Evolutionary conservation across 2,888 invertebrate genomes (phyloP), one percentile per base, ranked within the genome.

Genomic region (Furcula furcula): DNA sequence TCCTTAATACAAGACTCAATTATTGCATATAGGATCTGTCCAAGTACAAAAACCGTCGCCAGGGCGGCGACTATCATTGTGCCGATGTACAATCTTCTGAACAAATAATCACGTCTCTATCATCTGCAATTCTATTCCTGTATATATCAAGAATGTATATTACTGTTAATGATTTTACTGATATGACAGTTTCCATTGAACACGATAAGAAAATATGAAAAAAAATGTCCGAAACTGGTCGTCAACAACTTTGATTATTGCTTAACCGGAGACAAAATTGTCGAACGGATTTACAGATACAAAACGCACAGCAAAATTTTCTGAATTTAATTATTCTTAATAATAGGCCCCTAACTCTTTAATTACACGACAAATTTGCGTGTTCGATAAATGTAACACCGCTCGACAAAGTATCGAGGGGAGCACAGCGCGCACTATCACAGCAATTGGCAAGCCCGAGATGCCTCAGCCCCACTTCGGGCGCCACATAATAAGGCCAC

Each of bases 401-500:
- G 63, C 64, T 62, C 64, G 56, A 41, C 30, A 48, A 45, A 66
- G 77, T 69, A 55, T 67, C 54, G 72, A 73, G 76, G 77, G 69
- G 74, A 72, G 77, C 84, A 84, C 85, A 85, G 86, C 85, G 75
- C 82, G 75, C 71, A 77, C 76, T 87, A 88, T 88, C 88, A 88
- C 88, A 88, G 86, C 82, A 72, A 58, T 71, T 76, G 77, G 77
- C 70, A 45, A 40, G 68, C 81, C 80, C 68, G 67, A n/a, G 40
- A 30, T 4, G 9, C 21, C 20, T 3, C 20, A 68, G 77, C 76
- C 76, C 80, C 77, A 60, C 50, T 54, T 46, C 43, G 78, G 83
- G 78, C 76, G 76, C 81, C 81, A 76, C 71, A 70, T 61, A 64
- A 71, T 87, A 88, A 88, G 88, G 88, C 88, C 88, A 87, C 88